Evolutionary conservation across 2,888 invertebrate species (phyloP), one percentile per base, ranked within the genome.

Genomic region (Laspeyria flexula): DNA sequence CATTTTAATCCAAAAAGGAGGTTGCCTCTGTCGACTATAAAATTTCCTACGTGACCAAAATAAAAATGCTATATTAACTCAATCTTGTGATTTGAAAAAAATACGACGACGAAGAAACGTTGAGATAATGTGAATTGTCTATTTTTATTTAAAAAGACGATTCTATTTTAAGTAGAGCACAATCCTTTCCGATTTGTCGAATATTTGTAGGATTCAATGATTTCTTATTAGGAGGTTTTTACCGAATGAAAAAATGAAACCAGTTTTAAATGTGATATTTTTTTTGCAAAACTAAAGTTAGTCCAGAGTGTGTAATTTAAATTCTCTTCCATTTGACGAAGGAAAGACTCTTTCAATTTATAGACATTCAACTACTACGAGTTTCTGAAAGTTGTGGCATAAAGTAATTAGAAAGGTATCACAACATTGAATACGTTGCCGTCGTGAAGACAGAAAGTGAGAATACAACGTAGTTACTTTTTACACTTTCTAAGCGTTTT

Each of bases 1-100:
- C 86, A 65, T 87, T 86, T 88, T 87, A 88, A 88, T 88, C 82
- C 75, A 79, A 78, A 77, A 75, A 76, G 74, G 73, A 71, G 74
- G 67, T 75, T 67, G 74, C 66, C 71, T 71, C 75, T 64, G 73
- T 71, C 69, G 81, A 80, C 83, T 83, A 81, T 83, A 81, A 85
- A 83, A 73, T 59, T 75, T 69, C 52, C 72, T 69, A 88, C 88
- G 88, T 88, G 88, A 86, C 75, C 67, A 55, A 82, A 86, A 88
- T 88, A 77, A 79, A 74, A 79, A 80, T 72, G 74, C 65, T 48
- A 62, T 53, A 73, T 73, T 69, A 66, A 54, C 44, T 65, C 40
- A 58, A 55, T 56, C 9, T 43, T 39, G 54, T 48, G 49, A 51
- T 56, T 58, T 44, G 29, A 44, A 43, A 53, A 61, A 51, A 61